Conservation (phyloP, 2,888 invertebrate species). For the Lasioglossum figueresi region DNA sequence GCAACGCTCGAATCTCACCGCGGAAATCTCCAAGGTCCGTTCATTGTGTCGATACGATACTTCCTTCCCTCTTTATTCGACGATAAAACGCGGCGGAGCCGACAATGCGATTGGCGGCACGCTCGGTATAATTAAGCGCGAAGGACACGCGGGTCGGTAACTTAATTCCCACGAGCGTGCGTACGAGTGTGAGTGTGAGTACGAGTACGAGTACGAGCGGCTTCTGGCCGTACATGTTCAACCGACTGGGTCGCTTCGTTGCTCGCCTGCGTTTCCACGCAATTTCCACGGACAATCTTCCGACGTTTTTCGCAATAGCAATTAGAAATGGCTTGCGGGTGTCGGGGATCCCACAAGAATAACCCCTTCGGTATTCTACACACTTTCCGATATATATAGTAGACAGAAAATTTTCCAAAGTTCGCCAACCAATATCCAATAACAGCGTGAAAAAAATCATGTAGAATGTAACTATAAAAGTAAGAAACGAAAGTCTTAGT, state of each 20-base stretch:
- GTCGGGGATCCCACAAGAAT: neutral
- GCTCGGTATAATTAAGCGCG: constrained; percentile 69
- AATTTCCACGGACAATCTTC: constrained; percentile 46
- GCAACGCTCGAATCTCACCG: constrained; percentile 34
- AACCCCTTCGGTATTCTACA: neutral
- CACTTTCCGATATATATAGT: too few relatives aligned
- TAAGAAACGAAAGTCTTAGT: too few relatives aligned
- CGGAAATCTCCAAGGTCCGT: constrained; percentile 66
- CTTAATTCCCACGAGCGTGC: constrained; percentile 72
- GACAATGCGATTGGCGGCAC: constrained; percentile 56
- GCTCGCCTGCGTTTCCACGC: constrained; percentile 44
- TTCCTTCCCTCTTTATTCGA: constrained; percentile 65
- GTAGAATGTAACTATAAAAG: too few relatives aligned
- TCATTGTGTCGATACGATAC: constrained; percentile 64
- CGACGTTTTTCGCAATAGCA: constrained; percentile 40
- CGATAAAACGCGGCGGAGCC: constrained; percentile 59
- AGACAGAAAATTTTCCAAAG: too few relatives aligned
- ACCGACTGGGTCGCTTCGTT: neutral
- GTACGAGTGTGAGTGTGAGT: neutral
- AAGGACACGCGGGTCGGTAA: constrained; percentile 71
- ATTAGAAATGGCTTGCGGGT: constrained; percentile 12
- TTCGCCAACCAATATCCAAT: too few relatives aligned
- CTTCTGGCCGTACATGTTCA: constrained; percentile 47
- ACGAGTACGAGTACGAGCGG: constrained; percentile 32
- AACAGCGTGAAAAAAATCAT: too few relatives aligned